A percentile compares a stretch with the other conserved stretches of the same genome.
phyloP scores from a whole-genome alignment of 2,797 vertebrate species.

The Menidia menidia region DNA sequence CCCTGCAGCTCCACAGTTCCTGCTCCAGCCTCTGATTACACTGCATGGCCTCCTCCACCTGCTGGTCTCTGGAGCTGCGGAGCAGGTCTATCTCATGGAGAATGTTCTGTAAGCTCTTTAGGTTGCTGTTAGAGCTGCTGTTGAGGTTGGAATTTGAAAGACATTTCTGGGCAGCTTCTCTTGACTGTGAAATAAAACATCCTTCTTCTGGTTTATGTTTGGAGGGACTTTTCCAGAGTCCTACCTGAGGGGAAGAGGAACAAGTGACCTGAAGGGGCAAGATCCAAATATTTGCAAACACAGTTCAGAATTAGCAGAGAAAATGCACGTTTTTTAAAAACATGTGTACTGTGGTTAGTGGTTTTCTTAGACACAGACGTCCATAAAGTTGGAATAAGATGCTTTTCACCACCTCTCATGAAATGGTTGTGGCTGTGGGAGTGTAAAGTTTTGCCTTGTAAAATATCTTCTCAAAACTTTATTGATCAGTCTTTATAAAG shows the following conservation, averaged over 20 bases:
- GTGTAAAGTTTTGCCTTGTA: too few species aligned
- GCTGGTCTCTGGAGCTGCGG: conserved; percentile 81
- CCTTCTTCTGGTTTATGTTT: conserved; percentile 82
- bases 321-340: too few species aligned
- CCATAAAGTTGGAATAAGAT: too few species aligned
- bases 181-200: conserved; percentile 78
- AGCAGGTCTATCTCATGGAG: conserved; percentile 85
- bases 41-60: conserved; percentile 84
- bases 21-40: conserved; percentile 86
- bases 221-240: conserved; percentile 90
- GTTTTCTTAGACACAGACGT: too few species aligned
- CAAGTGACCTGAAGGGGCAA: not conserved
- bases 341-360: too few species aligned
- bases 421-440: too few species aligned
- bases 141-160: conserved; percentile 34
- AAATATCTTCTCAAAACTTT: too few species aligned
- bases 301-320: too few species aligned
- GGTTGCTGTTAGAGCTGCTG: conserved; percentile 48
- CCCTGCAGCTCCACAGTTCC: conserved; percentile 85
- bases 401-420: too few species aligned
- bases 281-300: not conserved
- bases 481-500: too few species aligned
- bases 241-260: conserved; percentile 81
- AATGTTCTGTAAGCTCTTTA: conserved; percentile 81
- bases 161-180: conserved; percentile 51